Evolutionary conservation across 2,888 invertebrate species (phyloP), one percentile per base, ranked within the genome.

Genomic region (Amphipyra tragopoginis): DNA sequence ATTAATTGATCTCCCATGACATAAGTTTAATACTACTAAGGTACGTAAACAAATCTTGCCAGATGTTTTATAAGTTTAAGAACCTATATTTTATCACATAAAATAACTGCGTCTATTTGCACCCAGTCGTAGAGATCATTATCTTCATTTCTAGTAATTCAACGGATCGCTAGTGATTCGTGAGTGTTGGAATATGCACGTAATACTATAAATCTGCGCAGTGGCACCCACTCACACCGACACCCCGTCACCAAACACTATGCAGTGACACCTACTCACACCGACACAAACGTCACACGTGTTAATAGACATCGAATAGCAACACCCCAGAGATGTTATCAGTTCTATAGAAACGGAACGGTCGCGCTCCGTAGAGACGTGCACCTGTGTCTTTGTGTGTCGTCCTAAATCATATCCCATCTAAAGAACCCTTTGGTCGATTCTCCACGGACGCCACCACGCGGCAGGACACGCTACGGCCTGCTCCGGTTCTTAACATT

Each of bases 401-500:
- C 64, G n/a, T 50, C 65, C 75, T 83, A 83, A 85, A 86, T 87
- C 86, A 86, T 79, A 77, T 59, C 65, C 65, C 64, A 45, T 49
- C 40, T n/a, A 43, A 61, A 65, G 71, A 86, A 82, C 86, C 83
- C 86, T 84, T 86, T 80, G 73, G 64, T 29, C 70, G 77, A 84
- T 84, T 84, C 79, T 82, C 75, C 77, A 77, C 83, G 79, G 74
- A n/a, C 58, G 70, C 65, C 71, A 59, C 21, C 71, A 54, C 52
- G 45, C 57, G 38, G 60, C 40, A 42, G 36, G 33, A 15, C 11
- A 44, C 56, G 42, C 61, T 63, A 70, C 62, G 65, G 48, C 53
- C 56, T 55, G 50, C 61, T 58, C 62, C 54, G 47, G 63, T 72
- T 66, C 57, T 47, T 62, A 45, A 65, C 66, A 67, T 50, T 45